Conservation (phyloP, 2,113 vertebrate species). For the Platysternon megacephalum region DNA sequence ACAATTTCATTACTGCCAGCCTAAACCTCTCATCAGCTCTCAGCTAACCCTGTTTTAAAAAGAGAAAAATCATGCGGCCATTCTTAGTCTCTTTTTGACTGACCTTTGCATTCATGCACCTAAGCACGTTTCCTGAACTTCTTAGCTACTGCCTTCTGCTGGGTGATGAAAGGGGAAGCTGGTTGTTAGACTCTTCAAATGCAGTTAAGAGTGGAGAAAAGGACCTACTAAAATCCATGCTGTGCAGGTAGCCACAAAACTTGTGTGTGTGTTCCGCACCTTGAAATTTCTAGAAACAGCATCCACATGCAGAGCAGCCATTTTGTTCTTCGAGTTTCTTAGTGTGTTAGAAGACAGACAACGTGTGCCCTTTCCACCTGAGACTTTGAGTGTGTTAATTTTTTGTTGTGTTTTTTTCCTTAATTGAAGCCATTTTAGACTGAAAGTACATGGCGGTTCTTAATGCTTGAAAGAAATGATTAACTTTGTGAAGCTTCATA, state of each 20-base stretch:
- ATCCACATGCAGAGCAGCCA: neutral
- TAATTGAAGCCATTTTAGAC: neutral
- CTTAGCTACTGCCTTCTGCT: neutral
- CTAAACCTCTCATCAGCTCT: neutral
- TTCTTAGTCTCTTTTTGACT: too few species aligned
- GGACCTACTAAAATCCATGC: neutral
- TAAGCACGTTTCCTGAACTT: neutral
- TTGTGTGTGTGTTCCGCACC: too few species aligned
- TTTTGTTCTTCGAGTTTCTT: neutral
- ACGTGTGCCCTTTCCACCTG: neutral
- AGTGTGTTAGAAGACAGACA: too few species aligned
- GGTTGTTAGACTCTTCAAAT: neutral
- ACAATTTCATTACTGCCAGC: neutral
- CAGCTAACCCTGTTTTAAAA: neutral
- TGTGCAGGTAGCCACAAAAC: neutral
- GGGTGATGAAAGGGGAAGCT: neutral
- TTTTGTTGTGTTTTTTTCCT: neutral
- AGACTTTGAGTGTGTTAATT: neutral
- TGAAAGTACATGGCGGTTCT: neutral
- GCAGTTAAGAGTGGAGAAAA: neutral
- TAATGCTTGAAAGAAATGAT: neutral
- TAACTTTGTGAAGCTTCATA: neutral
- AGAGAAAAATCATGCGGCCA: too few species aligned
- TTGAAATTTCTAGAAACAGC: too few species aligned
- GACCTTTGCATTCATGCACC: too few species aligned